Evolutionary conservation across 2,113 vertebrate genomes (phyloP), one percentile per base, ranked within the genome.

Genomic region (Zootoca vivipara): DNA sequence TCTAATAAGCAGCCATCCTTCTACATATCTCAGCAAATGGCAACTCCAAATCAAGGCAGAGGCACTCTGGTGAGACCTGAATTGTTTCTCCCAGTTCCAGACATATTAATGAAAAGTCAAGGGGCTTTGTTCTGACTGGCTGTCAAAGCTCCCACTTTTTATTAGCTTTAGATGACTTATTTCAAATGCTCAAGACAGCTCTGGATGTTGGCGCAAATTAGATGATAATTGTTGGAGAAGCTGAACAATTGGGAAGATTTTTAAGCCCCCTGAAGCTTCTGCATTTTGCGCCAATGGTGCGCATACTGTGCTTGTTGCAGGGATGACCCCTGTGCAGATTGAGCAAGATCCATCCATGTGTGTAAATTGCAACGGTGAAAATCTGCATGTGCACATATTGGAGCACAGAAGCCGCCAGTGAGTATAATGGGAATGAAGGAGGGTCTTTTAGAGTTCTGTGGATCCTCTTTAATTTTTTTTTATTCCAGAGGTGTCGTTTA

Each of bases 151-250:
- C 83, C 85, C 30, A 62, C 86, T 93, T 95, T 87, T 94, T 94
- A 96, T 94, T 94, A 94, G 82, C 40, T 0, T 90, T 93, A 94
- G 95, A 96, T 95, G 92, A 94, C 94, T 94, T 94, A 93, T 94
- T 95, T 92, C 93, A 89, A 93, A 89, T 83, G 93, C 94, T 94
- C 91, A 91, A 96, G 94, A 94, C 95, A 92, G 94, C 89, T 93
- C 83, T 83, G 87, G 94, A 93, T 93, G 93, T 92, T 26, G 6
- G 73, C 35, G 93, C 93, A 94, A 95, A 95, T 95, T 93, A 96
- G 89, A 89, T 65, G 81, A 85, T 89, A 96, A 94, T 94, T 94
- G 89, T 90, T 89, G 72, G 87, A 89, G 90, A 93, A 95, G 89
- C 93, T 75, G 70, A 95, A 84, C 84, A 91, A 93, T 86, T 89